Evolutionary conservation across 2,888 invertebrate species (phyloP), one percentile per base, ranked within the genome.

Genomic region (Muscina levida): DNA sequence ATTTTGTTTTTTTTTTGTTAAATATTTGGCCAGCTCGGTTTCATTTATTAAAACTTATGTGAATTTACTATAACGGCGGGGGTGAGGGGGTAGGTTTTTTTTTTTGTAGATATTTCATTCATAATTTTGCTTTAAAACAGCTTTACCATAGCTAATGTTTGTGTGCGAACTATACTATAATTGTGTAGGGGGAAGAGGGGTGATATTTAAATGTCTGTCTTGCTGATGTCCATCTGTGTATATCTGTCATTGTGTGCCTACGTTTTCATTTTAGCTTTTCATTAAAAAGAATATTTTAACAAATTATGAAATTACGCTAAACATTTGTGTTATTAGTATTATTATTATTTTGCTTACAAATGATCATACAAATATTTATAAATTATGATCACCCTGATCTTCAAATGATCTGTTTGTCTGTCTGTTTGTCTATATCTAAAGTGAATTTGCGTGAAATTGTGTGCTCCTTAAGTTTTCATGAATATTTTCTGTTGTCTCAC

Each of bases 381-480:
- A 68, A 46, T 79, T 72, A 79, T 57, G 72, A 72, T 72, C 72
- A 76, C 79, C 79, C 72, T 79, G 79, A 79, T 76, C 76, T 79
- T 79, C 72, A 72, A 67, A 67, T 53, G 24, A 53, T 51, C 22
- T 53, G 11, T n/a, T 8, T 2, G 44, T 44, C 22, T 10, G 22
- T 15, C 17, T 22, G 37, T 37, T 6, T 37, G 10, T n/a, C n/a
- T 6, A 11, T 44, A 53, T 6, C 22, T 53, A 4, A 15, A 46
- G 17, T 46, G 17, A 53, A 24, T 10, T 53, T 53, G 19, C 10
- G 24, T n/a, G n/a, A n/a, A 53, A 53, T 24, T 24, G 8, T 53
- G 22, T 24, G 10, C 13, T 53, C 13, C 24, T 24, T 53, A 22
- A 1, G 19, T 48, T 17, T 19, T 8, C 19, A 48, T 5, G 48